Evolutionary conservation across 1,140 invertebrate species (phyloP), one percentile per base, ranked within the genome.

Genomic region (Lepidostoma basale): DNA sequence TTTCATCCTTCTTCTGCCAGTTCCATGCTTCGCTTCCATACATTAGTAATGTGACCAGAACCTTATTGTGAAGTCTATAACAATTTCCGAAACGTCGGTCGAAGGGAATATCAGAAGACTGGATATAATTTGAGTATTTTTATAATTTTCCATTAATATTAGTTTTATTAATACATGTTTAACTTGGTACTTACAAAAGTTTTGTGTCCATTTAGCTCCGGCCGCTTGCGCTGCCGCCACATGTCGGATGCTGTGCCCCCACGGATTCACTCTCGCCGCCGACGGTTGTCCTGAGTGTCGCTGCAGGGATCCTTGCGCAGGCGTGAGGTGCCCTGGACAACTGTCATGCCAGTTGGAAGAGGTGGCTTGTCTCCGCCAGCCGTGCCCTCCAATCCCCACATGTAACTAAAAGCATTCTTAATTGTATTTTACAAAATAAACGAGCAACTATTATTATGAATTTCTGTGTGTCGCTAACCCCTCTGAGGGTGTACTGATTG

Each of bases 201-300:
- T 6, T 14, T 44, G 40, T 44, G 1, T 44, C 4, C 25, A 22
- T 76, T 47, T 70, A 83, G 80, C 78, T 54, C 88, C 88, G 0
- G 85, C 85, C 25, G 81, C 86, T 2, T 95, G 93, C 74, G 88
- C 90, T 1, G 90, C 89, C 0, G 90, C 91, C 69, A 90, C 88
- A 0, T 95, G 92, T 74, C 86, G 92, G n/a, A 95, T 95, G 92
- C 85, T 94, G 56, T 95, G 93, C 76, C 91, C 92, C 0, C 86
- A 92, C 68, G 92, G 91, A 44, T 95, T 95, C 77, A 85, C 90
- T 74, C 82, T 92, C 73, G 86, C 87, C 66, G 72, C 80, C 0
- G 87, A 89, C 56, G 92, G 93, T 3, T 95, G 93, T 77, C 88
- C 89, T 0, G 80, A 91, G 14, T 95, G 93, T 78, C 87, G 89